Percentiles rank a stretch among this genome's conserved stretches.
phyloP scores from a whole-genome alignment of 2,113 vertebrate genomes.

The Petromus typicus region DNA sequence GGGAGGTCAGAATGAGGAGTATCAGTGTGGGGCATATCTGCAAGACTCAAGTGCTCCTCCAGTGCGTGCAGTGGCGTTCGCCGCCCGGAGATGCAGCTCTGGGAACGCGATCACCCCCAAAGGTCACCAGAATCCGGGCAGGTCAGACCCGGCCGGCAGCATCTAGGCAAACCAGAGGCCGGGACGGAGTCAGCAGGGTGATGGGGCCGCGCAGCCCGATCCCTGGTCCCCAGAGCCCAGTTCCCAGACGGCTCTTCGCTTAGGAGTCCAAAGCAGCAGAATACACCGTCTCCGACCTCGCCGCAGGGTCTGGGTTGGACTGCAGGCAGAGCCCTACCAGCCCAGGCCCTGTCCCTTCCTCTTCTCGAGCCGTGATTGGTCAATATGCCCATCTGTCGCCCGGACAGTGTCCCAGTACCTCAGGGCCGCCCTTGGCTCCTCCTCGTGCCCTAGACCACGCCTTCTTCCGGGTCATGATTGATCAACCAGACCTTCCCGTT shows the following conservation, averaged over 20 bases:
- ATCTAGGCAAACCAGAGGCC: neutral
- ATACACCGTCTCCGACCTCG: neutral
- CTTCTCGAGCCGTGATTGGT: neutral
- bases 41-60: too few species aligned
- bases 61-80: neutral
- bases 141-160: neutral
- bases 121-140: neutral
- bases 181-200: neutral
- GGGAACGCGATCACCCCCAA: neutral
- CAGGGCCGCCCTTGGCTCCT: neutral
- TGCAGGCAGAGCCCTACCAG: rapidly evolving
- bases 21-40: neutral
- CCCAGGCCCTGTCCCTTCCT: neutral
- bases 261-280: neutral
- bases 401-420: neutral
- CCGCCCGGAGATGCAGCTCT: too few species aligned
- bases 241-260: neutral
- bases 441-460: neutral
- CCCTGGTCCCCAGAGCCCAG: neutral
- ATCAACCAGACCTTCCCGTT: neutral
- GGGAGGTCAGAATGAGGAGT: neutral
- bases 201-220: neutral
- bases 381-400: neutral
- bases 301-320: rapidly evolving
- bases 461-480: neutral